Conservation (phyloP, 2,797 vertebrate genomes). For the Mycteria americana region DNA sequence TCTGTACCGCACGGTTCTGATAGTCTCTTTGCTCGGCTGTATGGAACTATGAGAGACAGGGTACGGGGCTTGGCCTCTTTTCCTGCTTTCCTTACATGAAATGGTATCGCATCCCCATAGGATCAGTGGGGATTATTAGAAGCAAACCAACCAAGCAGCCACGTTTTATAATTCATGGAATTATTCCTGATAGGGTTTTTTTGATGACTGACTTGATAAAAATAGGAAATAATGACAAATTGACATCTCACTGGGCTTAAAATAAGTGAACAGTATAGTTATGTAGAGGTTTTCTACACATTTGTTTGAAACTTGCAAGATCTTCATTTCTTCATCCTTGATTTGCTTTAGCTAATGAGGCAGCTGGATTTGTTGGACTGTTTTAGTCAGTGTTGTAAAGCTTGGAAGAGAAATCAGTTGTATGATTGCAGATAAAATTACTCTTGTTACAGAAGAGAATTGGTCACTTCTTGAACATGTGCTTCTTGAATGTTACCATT, state of each 20-base stretch:
- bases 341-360: background rate
- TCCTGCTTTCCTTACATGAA: background rate
- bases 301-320: background rate
- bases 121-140: background rate
- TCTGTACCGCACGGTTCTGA: rapidly evolving
- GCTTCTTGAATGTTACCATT: background rate
- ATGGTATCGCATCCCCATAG: background rate
- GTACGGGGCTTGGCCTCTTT: background rate
- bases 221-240: background rate
- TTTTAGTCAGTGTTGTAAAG: background rate
- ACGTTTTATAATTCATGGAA: background rate
- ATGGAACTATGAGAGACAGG: background rate
- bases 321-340: background rate
- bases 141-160: background rate
- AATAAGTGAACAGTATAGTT: background rate
- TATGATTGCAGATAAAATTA: background rate
- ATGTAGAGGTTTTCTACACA: background rate
- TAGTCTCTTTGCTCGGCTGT: background rate
- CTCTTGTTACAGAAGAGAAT: background rate
- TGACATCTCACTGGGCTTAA: background rate
- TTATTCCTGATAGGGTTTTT: background rate
- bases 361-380: background rate
- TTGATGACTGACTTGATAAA: background rate
- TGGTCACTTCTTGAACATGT: background rate
- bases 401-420: background rate